Conservation (phyloP, 2,113 vertebrate species). For the Lota lota region DNA sequence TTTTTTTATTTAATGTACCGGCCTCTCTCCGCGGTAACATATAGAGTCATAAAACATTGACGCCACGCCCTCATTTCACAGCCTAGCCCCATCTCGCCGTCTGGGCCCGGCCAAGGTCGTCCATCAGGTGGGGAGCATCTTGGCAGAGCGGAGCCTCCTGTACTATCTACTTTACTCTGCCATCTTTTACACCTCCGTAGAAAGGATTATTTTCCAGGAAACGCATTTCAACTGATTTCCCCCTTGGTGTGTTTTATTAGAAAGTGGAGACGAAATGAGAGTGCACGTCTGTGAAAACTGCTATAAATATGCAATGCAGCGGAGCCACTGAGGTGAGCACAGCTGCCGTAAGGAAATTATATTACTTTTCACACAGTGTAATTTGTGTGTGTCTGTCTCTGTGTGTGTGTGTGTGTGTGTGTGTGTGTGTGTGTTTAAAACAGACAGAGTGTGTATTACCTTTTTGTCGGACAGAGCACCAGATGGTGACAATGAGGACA, state of each 20-base stretch:
- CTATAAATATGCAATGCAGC: constrained; percentile 16
- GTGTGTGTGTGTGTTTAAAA: constrained; percentile 6
- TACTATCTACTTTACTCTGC: constrained; percentile 18
- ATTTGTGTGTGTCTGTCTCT: neutral
- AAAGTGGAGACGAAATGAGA: constrained; percentile 13
- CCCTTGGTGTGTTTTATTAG: constrained; percentile 9
- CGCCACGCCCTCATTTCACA: constrained; percentile 43
- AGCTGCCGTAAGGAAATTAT: constrained; percentile 12
- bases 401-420: neutral
- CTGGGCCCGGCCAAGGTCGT: constrained; percentile 48
- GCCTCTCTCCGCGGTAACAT: constrained; percentile 51
- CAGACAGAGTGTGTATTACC: constrained; percentile 64
- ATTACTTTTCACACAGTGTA: no score
- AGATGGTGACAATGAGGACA: constrained; percentile 88
- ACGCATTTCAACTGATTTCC: constrained; percentile 25
- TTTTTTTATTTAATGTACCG: constrained; percentile 50
- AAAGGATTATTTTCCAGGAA: constrained; percentile 40
- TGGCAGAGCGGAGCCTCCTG: constrained; percentile 31
- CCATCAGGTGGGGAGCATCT: constrained; percentile 42
- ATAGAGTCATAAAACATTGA: constrained; percentile 57
- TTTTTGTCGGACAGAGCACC: constrained; percentile 92
- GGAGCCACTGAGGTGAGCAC: constrained; percentile 1
- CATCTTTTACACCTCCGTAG: constrained; percentile 46
- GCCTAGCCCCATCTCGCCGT: constrained; percentile 25
- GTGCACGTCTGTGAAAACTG: constrained; percentile 24